Evolutionary conservation across 2,113 vertebrate species (phyloP), one percentile per base, ranked within the genome.

Genomic region (Nyctibius bracteatus): DNA sequence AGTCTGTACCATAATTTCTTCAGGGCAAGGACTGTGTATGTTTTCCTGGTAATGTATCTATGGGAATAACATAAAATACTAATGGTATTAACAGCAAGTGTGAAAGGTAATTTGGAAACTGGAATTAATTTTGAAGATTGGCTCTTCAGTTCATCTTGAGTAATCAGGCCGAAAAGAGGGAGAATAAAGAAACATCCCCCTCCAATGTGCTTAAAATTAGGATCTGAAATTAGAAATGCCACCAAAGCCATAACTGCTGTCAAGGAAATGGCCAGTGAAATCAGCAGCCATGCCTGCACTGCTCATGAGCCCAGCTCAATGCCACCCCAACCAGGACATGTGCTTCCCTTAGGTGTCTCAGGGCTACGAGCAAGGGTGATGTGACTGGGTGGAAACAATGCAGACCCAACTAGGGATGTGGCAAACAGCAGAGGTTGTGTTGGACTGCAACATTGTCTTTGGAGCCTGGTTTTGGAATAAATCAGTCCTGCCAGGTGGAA

Each of bases 41-140:
- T 96, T 94, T 96, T 88, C 52, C 77, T 86, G 86, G 65, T 47
- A 68, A 47, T 57, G 92, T 92, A 78, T 90, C 95, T 94, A 67
- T 75, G 94, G 92, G 94, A 93, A 92, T 87, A 86, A 86, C 2
- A 1, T 61, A 4, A 81, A 75, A 61, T 24, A 24, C 86, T 93
- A 37, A 74, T 81, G 92, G 31, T 17, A 79, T 75, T 92, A 92
- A 61, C 91, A 81, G 75, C 65, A 68, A 90, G 88, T 71, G 81
- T 75, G 86, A 93, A 84, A 67, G 68, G 57, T 54, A 63, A 57
- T 84, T 71, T 84, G 88, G 80, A 86, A 94, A 57, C 33, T 2
- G 30, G 68, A 70, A 78, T n/a, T 79, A 23, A 75, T 95, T 75
- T 72, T 67, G 78, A 52, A 61, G 52, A 79, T 81, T 74, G 90